Percentiles rank a stretch among this genome's conserved stretches.
These are phyloP conservation scores for Mamestra brassicae DNA, from an alignment of 2,888 invertebrate species.

Conservation along the genomic window DNA sequence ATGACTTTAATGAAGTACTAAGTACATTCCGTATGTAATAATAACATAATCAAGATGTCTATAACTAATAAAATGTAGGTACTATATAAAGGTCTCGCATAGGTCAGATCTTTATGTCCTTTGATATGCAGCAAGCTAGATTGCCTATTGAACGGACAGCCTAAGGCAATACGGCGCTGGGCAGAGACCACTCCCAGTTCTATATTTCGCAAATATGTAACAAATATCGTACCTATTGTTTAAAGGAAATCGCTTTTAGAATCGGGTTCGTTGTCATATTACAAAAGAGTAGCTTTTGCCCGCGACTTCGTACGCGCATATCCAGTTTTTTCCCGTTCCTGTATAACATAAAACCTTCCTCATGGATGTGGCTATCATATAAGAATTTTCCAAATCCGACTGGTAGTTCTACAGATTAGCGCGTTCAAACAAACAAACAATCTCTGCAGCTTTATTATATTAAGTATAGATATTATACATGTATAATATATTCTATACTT, in stretches of 20 bases:
- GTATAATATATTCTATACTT: too few relatives aligned
- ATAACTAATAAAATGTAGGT: conserved; percentile 4
- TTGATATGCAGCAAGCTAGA: conserved; percentile 33
- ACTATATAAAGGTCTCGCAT: conserved; percentile 21
- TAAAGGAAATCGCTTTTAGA: neutral
- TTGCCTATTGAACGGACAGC: conserved; percentile 43
- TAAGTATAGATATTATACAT: too few relatives aligned
- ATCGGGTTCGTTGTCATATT: neutral
- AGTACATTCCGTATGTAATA: conserved; percentile 48
- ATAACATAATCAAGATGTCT: conserved; percentile 51
- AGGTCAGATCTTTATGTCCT: conserved; percentile 20
- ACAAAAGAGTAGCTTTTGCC: neutral
- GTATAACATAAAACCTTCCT: too few relatives aligned
- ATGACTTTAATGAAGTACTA: conserved; percentile 30
- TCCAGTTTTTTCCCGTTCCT: too few relatives aligned
- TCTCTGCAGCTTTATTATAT: too few relatives aligned
- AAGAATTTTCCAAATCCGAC: too few relatives aligned
- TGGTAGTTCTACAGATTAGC: too few relatives aligned
- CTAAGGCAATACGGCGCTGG: conserved; percentile 21
- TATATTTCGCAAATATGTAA: conserved; percentile 47
- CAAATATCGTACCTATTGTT: conserved; percentile 19
- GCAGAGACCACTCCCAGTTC: conserved; percentile 37
- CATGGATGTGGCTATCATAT: too few relatives aligned
- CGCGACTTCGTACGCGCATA: too few relatives aligned
- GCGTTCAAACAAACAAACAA: too few relatives aligned